Conservation (phyloP, 2,888 invertebrate genomes). For the Deilephila porcellus region DNA sequence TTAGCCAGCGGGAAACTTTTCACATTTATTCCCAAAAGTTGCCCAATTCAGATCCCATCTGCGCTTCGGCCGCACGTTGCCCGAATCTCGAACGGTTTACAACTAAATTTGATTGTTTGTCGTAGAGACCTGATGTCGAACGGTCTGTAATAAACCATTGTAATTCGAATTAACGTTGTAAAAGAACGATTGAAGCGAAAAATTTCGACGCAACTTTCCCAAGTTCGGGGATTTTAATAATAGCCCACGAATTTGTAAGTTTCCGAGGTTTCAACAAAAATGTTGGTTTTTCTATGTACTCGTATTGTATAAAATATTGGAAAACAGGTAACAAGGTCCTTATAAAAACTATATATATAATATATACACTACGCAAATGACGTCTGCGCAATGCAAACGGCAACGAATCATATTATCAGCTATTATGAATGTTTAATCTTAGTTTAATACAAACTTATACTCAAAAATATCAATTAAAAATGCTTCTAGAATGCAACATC, state of each 20-base stretch:
- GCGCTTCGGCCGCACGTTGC: constrained; percentile 37
- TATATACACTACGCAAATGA: no score
- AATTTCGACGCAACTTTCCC: constrained; percentile 40
- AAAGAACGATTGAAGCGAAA: constrained; percentile 45
- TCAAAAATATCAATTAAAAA: no score
- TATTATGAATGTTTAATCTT: no score
- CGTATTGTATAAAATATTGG: background rate
- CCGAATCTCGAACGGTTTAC: constrained; percentile 36
- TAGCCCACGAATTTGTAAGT: constrained; percentile 33
- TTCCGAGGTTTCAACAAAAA: background rate
- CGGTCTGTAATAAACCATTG: constrained; percentile 48
- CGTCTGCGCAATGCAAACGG: no score
- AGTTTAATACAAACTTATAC: no score
- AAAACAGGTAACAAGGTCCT: no score
- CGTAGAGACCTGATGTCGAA: constrained; percentile 44
- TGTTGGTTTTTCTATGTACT: background rate
- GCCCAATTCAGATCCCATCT: constrained; percentile 43
- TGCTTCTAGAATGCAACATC: no score
- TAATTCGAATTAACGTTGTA: constrained; percentile 49
- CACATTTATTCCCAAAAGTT: constrained; percentile 72
- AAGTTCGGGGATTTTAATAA: constrained; percentile 40
- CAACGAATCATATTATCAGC: no score
- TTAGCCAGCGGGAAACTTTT: constrained; percentile 65
- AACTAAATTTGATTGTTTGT: constrained; percentile 53
- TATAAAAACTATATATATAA: no score